Conservation (phyloP, 2,113 vertebrate species). For the Rhodinocichla rosea region DNA sequence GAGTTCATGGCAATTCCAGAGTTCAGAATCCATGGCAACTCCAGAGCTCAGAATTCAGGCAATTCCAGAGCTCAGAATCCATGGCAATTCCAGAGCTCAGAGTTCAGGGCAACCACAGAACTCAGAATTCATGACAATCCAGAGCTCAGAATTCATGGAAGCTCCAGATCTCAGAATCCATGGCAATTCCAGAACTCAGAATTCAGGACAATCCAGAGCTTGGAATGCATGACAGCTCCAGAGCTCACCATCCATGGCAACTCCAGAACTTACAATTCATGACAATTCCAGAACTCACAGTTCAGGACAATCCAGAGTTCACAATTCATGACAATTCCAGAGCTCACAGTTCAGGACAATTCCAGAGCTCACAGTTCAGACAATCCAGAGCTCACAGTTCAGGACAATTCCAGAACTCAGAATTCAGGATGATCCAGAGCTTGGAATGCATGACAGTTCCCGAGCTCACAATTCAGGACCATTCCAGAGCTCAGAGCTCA, state of each 20-base stretch:
- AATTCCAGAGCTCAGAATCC: no score
- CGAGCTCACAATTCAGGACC: accelerated
- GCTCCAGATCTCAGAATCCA: accelerated
- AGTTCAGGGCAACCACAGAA: accelerated
- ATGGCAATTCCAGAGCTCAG: not conserved
- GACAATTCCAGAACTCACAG: accelerated
- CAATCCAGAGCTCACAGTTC: not conserved
- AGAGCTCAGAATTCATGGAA: not conserved
- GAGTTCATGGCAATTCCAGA: accelerated
- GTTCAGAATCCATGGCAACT: accelerated
- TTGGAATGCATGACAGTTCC: not conserved
- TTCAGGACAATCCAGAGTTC: not conserved
- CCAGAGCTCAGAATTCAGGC: accelerated
- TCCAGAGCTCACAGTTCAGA: accelerated
- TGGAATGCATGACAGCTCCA: accelerated
- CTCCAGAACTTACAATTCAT: accelerated
- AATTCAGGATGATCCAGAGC: not conserved
- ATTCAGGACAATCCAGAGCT: accelerated
- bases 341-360: accelerated
- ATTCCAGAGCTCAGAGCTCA: not conserved
- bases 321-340: accelerated
- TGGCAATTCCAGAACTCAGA: not conserved
- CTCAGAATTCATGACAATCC: accelerated
- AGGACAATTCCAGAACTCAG: accelerated
- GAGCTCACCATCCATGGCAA: accelerated